A percentile compares a stretch with the other conserved stretches of the same genome.
Evolutionary conservation across 1,140 invertebrate species (phyloP).

Genomic region (Asobara japonica): DNA sequence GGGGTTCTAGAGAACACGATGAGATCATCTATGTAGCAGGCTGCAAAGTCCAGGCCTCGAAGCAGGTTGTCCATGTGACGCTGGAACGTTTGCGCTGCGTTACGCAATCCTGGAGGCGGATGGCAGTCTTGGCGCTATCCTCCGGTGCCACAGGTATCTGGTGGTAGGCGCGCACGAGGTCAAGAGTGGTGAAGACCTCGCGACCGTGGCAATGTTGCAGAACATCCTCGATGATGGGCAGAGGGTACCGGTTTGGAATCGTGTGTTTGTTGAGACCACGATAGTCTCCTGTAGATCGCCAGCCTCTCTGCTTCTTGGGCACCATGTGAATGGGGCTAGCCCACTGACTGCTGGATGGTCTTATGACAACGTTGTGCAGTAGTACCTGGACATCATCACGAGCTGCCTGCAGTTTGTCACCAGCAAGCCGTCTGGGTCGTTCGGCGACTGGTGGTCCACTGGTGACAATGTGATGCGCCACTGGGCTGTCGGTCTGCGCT

Average conservation of each 20-base stretch:
- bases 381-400: slow-evolving; percentile 44
- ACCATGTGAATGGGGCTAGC: slow-evolving; percentile 52
- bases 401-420: slow-evolving; percentile 37
- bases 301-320: slow-evolving; percentile 49
- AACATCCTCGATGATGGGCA: slow-evolving; percentile 46
- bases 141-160: slow-evolving; percentile 34
- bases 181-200: slow-evolving; percentile 56
- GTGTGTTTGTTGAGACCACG: slow-evolving; percentile 52
- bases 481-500: background rate
- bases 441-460: slow-evolving; percentile 41
- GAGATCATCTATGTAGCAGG: slow-evolving; percentile 20
- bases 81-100: background rate
- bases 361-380: slow-evolving; percentile 39
- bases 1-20: background rate
- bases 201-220: background rate
- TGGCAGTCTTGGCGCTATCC: slow-evolving; percentile 54
- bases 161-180: slow-evolving; percentile 44
- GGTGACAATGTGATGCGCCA: slow-evolving; percentile 35
- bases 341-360: slow-evolving; percentile 45
- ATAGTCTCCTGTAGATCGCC: slow-evolving; percentile 54
- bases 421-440: slow-evolving; percentile 39
- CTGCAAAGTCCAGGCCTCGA: background rate
- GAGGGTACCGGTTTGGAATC: slow-evolving; percentile 44
- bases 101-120: slow-evolving; percentile 24
- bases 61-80: background rate